A percentile compares a stretch with the other conserved stretches of the same genome.
Evolutionary conservation across 2,113 vertebrate species (phyloP).

Genomic region (Junco hyemalis): DNA sequence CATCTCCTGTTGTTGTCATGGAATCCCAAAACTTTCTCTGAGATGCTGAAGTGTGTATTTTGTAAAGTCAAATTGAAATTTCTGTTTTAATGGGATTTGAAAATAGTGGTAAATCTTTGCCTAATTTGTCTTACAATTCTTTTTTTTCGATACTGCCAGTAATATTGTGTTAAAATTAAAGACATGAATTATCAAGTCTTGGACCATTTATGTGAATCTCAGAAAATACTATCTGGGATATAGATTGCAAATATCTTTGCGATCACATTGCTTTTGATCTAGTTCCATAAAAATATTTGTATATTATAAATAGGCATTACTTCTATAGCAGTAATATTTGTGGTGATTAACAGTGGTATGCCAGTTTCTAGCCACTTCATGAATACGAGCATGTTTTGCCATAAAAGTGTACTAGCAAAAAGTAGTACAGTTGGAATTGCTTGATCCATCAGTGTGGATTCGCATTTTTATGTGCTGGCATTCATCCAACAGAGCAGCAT

Average conservation of each 20-base stretch:
- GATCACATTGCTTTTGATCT: background rate
- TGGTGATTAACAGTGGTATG: background rate
- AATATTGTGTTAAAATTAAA: background rate
- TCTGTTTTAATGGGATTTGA: background rate
- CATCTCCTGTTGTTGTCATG: background rate
- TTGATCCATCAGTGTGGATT: conserved; percentile 32
- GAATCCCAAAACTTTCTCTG: background rate
- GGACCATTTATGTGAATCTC: background rate
- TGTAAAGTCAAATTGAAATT: background rate
- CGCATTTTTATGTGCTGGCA: conserved; percentile 37
- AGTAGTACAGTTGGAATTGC: conserved; percentile 6
- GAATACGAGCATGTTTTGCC: conserved; percentile 8
- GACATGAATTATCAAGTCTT: background rate
- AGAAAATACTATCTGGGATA: background rate
- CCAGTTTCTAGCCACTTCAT: conserved; percentile 3
- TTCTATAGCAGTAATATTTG: background rate
- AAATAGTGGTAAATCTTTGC: background rate
- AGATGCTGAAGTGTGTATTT: background rate
- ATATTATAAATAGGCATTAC: conserved; percentile 1
- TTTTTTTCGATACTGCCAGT: background rate
- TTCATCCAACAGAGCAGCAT: conserved; percentile 24
- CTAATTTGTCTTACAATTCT: background rate
- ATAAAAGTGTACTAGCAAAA: background rate
- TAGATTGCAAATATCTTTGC: background rate
- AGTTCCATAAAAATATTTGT: background rate